These are phyloP conservation scores for Poeciliopsis prolifica DNA, from an alignment of 2,113 vertebrate genomes.

Conservation along the genomic window DNA sequence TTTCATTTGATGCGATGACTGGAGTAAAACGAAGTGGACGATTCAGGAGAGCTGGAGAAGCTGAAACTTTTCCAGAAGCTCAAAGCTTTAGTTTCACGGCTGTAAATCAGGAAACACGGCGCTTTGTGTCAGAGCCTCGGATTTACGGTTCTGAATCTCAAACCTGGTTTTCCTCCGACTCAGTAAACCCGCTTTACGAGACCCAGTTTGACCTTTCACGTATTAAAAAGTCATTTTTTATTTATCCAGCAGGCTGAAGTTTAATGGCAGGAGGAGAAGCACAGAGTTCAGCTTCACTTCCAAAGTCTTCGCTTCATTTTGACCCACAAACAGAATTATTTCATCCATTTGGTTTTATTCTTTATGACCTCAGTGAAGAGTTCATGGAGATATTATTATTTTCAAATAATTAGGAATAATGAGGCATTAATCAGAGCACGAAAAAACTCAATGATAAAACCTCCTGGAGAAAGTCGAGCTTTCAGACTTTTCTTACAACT, in stretches of 20 bases:
- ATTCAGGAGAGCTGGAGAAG: background rate
- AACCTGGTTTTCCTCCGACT: background rate
- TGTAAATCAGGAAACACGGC: constrained; percentile 20
- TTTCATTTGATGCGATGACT: too few relatives aligned
- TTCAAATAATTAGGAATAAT: background rate
- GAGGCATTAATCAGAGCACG: too few relatives aligned
- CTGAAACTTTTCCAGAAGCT: constrained; percentile 19
- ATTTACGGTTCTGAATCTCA: too few relatives aligned
- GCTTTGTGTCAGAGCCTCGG: constrained; percentile 3
- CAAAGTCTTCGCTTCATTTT: too few relatives aligned
- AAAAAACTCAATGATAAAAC: too few relatives aligned
- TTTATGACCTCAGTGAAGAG: background rate
- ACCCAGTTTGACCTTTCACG: background rate
- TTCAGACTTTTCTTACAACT: too few relatives aligned
- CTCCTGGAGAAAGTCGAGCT: too few relatives aligned
- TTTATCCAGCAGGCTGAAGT: too few relatives aligned
- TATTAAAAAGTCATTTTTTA: background rate
- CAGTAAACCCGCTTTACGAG: background rate
- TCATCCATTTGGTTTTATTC: background rate
- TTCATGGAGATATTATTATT: background rate
- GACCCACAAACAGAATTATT: background rate
- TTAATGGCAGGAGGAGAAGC: too few relatives aligned
- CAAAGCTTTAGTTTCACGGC: background rate
- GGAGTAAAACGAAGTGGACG: background rate
- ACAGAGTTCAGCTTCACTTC: too few relatives aligned